Evolutionary conservation across 2,888 invertebrate species (phyloP).

Genomic region (Megamerina dolium): DNA sequence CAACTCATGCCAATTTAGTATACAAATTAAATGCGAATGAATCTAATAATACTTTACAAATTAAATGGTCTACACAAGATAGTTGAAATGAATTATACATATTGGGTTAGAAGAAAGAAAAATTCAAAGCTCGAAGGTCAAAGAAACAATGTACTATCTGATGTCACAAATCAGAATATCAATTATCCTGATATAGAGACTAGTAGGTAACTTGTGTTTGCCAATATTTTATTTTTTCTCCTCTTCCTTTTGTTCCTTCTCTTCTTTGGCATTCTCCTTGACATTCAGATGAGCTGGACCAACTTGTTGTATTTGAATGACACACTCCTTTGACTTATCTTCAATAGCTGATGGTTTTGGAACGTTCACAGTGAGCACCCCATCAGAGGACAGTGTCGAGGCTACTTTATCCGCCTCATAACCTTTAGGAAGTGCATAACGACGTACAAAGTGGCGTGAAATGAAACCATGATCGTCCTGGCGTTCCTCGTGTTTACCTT

Average conservation of each 20-base stretch:
- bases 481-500: constrained; percentile 66
- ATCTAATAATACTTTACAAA: no score
- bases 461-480: constrained; percentile 67
- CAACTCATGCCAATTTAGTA: no score
- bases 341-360: constrained; percentile 50
- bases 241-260: not conserved
- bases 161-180: no score
- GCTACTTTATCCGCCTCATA: constrained; percentile 64
- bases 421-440: constrained; percentile 60
- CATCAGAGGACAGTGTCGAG: constrained; percentile 73
- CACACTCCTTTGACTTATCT: constrained; percentile 24
- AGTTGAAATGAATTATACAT: no score
- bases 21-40: no score
- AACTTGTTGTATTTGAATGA: constrained; percentile 34
- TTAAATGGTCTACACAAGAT: no score
- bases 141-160: no score
- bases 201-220: no score
- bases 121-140: no score
- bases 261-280: constrained; percentile 15
- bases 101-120: no score
- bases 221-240: no score
- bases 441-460: constrained; percentile 69
- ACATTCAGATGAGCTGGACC: constrained; percentile 33
- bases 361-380: constrained; percentile 67
- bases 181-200: no score